phyloP scores from a whole-genome alignment of 2,888 invertebrate species.

The Pseudanteris insignis region DNA sequence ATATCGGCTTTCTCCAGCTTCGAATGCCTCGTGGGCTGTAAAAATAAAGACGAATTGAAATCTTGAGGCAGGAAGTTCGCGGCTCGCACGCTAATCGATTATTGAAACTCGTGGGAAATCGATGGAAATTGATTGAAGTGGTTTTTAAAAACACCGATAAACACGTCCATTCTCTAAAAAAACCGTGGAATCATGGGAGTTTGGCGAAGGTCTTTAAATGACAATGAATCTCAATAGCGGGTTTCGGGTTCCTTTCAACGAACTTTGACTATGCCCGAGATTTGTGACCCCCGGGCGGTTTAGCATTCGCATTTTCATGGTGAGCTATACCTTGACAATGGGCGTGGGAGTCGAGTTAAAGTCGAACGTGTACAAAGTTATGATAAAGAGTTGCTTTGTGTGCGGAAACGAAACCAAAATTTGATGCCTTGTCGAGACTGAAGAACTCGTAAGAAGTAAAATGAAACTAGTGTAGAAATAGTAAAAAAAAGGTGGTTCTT shows the following conservation, averaged over 20 bases:
- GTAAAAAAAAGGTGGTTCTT: not conserved
- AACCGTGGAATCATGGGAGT: slow-evolving; percentile 45
- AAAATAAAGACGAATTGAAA: no score
- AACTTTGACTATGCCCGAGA: slow-evolving; percentile 41
- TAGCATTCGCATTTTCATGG: slow-evolving; percentile 57
- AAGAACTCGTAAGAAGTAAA: no score
- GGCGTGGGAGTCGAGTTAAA: slow-evolving; percentile 62
- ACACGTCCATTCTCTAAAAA: slow-evolving; percentile 35
- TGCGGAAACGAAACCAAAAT: slow-evolving; percentile 26
- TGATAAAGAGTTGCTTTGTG: slow-evolving; percentile 54
- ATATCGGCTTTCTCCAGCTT: slow-evolving; percentile 97
- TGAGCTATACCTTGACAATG: slow-evolving; percentile 57
- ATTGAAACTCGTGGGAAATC: slow-evolving; percentile 31
- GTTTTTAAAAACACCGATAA: slow-evolving; percentile 45
- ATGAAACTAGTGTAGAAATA: no score
- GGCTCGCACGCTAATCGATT: slow-evolving; percentile 10
- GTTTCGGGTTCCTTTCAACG: slow-evolving; percentile 51
- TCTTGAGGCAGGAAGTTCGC: slow-evolving; percentile 2
- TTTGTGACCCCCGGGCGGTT: slow-evolving; percentile 48
- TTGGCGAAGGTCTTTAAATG: slow-evolving; percentile 56
- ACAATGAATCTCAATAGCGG: slow-evolving; percentile 55
- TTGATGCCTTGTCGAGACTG: no score
- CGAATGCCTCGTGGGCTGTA: slow-evolving; percentile 89
- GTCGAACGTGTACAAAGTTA: slow-evolving; percentile 54
- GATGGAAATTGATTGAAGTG: slow-evolving; percentile 37